Base-by-base conservation (phyloP, 2,797 vertebrate genomes). In the Sebastes alutus region DNA sequence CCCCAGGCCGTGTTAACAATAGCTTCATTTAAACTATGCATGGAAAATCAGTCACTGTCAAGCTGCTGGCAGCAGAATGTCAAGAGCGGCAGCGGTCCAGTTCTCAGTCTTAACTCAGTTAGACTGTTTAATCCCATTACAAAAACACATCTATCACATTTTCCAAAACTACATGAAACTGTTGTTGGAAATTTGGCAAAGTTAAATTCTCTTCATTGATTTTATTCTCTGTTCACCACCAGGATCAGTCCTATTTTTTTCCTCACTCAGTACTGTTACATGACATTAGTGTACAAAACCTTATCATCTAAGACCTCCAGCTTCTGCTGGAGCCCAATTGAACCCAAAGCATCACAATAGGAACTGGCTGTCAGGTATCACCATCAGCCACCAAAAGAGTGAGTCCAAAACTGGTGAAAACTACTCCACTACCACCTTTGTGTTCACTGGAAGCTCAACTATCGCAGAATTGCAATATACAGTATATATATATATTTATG, bases 31-130 rank as follows among this genome's bases (percentile, higher is more conserved):
- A 81, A 90, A 81, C 79, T 82, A 71, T 82, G 62, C 77, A 70
- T 87, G 80, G 71, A 72, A 89, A 88, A 83, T 89, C 75, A 86
- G 77, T 82, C 84, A 77, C 77, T 86, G 89, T 90, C 81, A 84
- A 72, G 61, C 73, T 78, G 22, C 78, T 84, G 81, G 73, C 86
- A 89, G 68, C 81, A 77, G 71, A 80, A 85, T 72, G 86, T 92
- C 83, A 80, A 85, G 83, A 86, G 79, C 72, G 88, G 85, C 84
- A 66, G 23, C 7, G 18, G 56, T 87, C 80, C 91, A 88, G 60
- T 77, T 78, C 70, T 73, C 62, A 63, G 80, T 77, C 81, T 89
- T 83, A 83, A 69, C 84, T 87, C 78, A 55, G 75, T 88, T 83
- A 77, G 65, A 75, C 84, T 73, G 30, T 82, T 90, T 88, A 90